These are phyloP conservation scores for Cheilosia vernalis DNA, from an alignment of 2,888 invertebrate genomes.

Conservation along the genomic window DNA sequence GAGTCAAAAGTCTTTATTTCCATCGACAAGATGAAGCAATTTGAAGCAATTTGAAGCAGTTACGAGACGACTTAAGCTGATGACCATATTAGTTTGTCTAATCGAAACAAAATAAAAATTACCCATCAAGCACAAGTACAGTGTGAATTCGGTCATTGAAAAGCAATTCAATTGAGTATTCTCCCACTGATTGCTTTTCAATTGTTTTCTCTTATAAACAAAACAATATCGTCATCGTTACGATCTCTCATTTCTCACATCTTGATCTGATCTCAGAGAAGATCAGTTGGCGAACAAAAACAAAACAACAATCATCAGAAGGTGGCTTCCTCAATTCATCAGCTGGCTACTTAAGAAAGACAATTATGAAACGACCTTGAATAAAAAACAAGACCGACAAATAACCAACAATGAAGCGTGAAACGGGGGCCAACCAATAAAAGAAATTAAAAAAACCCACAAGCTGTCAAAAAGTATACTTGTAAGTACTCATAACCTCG, in stretches of 20 bases:
- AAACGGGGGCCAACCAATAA: slow-evolving; percentile 5
- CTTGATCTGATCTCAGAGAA: slow-evolving; percentile 6
- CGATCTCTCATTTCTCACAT: not conserved
- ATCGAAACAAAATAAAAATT: not conserved
- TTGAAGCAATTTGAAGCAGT: too few relatives aligned
- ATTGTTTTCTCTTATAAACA: not conserved
- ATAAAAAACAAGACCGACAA: not conserved
- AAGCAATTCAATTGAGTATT: not conserved
- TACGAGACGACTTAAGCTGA: not conserved
- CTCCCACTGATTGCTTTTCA: slow-evolving; percentile 33
- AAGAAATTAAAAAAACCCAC: not conserved
- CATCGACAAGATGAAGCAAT: too few relatives aligned
- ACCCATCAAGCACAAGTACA: not conserved
- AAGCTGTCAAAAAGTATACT: not conserved
- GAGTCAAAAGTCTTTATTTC: too few relatives aligned
- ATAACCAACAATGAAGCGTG: slow-evolving; percentile 7
- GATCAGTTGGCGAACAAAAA: not conserved
- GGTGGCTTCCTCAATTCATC: not conserved
- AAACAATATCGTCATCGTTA: not conserved
- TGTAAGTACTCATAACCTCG: slow-evolving; percentile 3
- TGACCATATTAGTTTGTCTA: not conserved
- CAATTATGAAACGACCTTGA: slow-evolving; percentile 41
- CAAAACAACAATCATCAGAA: not conserved
- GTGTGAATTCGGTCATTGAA: slow-evolving; percentile 11
- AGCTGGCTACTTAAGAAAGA: slow-evolving; percentile 2